Evolutionary conservation across 1,140 invertebrate species (phyloP).

Genomic region (Drosophila kohkoa): DNA sequence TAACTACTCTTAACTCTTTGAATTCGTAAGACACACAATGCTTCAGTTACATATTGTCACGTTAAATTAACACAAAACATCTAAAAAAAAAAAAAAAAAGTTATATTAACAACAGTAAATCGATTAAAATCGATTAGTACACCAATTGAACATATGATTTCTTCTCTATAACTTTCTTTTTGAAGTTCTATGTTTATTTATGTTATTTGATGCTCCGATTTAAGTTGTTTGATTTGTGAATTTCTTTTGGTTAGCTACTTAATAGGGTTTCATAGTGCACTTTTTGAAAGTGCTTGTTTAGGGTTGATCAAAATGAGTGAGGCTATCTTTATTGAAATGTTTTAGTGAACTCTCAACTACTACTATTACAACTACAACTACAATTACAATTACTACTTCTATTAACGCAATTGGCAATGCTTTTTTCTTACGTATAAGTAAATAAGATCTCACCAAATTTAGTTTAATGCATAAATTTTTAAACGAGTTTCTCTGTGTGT

Average conservation of each 20-base stretch:
- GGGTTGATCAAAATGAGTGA: conserved; percentile 6
- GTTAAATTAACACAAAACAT: conserved; percentile 6
- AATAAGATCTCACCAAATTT: conserved; percentile 40
- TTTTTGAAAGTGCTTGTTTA: conserved; percentile 3
- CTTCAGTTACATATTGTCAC: conserved; percentile 23
- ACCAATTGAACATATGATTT: conserved; percentile 26
- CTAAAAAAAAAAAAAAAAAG: conserved; percentile 11
- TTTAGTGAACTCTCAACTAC: conserved; percentile 30
- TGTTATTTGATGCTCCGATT: conserved; percentile 5
- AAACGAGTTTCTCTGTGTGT: conserved; percentile 65
- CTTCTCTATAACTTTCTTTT: background rate
- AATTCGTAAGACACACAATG: conserved; percentile 30
- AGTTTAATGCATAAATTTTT: conserved; percentile 36
- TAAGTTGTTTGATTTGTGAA: background rate
- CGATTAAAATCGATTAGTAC: conserved; percentile 1
- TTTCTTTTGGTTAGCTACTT: conserved; percentile 8
- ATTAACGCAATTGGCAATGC: conserved; percentile 47
- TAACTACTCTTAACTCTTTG: conserved; percentile 18
- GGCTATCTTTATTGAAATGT: conserved; percentile 20
- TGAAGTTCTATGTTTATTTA: background rate
- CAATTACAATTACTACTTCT: conserved; percentile 7
- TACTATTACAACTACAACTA: conserved; percentile 22
- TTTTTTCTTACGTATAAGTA: conserved; percentile 34
- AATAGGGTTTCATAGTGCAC: conserved; percentile 15
- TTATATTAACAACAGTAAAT: background rate